Conservation (phyloP, 2,888 invertebrate species). For the Tipula vernalis region DNA sequence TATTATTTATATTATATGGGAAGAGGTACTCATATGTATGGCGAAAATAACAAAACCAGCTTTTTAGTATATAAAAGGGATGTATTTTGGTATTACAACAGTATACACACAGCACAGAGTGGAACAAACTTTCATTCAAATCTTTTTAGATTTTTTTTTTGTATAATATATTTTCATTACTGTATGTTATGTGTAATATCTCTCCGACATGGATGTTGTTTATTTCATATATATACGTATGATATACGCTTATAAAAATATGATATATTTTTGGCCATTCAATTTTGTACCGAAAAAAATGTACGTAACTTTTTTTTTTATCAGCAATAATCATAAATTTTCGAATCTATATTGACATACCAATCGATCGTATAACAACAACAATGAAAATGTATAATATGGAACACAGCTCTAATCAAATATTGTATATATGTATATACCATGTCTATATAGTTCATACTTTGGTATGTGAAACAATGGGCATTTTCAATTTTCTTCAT, state of each 20-base stretch:
- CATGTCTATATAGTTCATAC: neutral
- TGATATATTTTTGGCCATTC: neutral
- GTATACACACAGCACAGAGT: neutral
- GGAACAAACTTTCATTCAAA: neutral
- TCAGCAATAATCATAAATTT: conserved; percentile 4
- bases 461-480: neutral
- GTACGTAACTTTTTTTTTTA: neutral
- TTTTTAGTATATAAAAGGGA: neutral
- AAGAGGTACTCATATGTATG: neutral
- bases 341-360: neutral
- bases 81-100: neutral
- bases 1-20: neutral
- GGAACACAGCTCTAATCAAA: neutral
- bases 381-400: neutral
- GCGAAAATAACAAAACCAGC: neutral
- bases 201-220: neutral
- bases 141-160: neutral
- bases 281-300: neutral
- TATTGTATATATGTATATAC: neutral
- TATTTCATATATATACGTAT: neutral
- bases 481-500: neutral
- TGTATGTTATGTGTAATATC: neutral
- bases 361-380: neutral
- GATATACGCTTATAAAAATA: neutral
- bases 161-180: neutral